These are phyloP conservation scores for Strongylocentrotus purpuratus DNA, from an alignment of 35 echinoderm and acorn worm genomes.

Conservation along the genomic window DNA sequence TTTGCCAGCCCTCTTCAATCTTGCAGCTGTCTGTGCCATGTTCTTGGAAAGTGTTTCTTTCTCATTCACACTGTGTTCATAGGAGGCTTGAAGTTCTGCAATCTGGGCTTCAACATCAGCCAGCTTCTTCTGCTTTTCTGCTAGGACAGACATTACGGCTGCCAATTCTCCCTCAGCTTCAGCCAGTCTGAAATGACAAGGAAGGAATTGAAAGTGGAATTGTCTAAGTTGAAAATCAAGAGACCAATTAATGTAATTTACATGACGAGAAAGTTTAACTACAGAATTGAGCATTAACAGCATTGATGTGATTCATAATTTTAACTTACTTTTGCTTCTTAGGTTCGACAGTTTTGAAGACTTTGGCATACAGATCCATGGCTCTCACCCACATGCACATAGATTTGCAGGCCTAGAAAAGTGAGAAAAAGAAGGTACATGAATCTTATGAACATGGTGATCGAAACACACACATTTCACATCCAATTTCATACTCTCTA, in stretches of 20 bases:
- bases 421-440: not conserved
- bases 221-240: not conserved
- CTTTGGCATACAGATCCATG: slow-evolving; percentile 98
- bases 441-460: too few species aligned
- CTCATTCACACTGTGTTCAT: slow-evolving; percentile 82
- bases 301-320: not conserved
- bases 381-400: slow-evolving; percentile 99
- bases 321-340: slow-evolving; percentile 93
- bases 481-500: not conserved
- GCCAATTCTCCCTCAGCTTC: slow-evolving; percentile 80
- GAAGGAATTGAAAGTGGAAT: not conserved
- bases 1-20: slow-evolving; percentile 94
- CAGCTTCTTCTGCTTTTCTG: slow-evolving; percentile 90
- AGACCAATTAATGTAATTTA: not conserved
- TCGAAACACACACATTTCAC: too few species aligned
- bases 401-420: slow-evolving; percentile 84
- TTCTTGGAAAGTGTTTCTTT: slow-evolving; percentile 79
- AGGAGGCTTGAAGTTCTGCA: slow-evolving; percentile 86
- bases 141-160: slow-evolving; percentile 84
- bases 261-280: not conserved
- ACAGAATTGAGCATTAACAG: not conserved
- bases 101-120: slow-evolving; percentile 89
- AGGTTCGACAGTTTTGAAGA: slow-evolving; percentile 94
- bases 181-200: slow-evolving; percentile 53
- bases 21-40: slow-evolving; percentile 76